These are phyloP conservation scores for Marasmarcha lunaedactyla DNA, from an alignment of 2,888 invertebrate species.

Conservation along the genomic window DNA sequence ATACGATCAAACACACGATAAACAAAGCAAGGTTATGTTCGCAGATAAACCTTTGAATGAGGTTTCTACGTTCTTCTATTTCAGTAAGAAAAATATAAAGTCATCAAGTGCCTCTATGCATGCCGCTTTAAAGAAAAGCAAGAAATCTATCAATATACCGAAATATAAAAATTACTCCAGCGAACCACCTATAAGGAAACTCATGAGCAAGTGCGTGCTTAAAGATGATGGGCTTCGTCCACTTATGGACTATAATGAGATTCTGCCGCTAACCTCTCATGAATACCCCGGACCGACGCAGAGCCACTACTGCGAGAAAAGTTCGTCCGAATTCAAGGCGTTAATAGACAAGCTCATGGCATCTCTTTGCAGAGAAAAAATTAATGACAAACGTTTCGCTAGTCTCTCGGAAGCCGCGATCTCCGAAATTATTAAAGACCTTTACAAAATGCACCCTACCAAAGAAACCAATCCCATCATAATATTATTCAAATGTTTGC, in stretches of 20 bases:
- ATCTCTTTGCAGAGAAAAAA: too few species aligned
- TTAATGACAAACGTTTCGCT: too few species aligned
- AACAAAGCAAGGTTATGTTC: too few species aligned
- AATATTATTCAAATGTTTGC: slow-evolving; percentile 35
- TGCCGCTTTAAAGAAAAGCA: slow-evolving; percentile 9
- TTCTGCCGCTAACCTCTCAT: too few species aligned
- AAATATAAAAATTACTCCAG: slow-evolving; percentile 37
- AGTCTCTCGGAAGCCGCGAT: slow-evolving; percentile 12
- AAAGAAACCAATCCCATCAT: slow-evolving; percentile 28
- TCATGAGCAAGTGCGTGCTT: slow-evolving; percentile 35
- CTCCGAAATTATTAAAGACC: slow-evolving; percentile 34
- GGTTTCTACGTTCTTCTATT: too few species aligned
- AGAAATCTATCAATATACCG: slow-evolving; percentile 47
- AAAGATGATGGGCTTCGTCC: slow-evolving; percentile 12
- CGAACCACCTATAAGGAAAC: slow-evolving; percentile 37
- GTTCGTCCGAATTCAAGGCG: slow-evolving; percentile 21
- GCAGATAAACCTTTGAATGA: too few species aligned
- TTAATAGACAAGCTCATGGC: slow-evolving; percentile 10
- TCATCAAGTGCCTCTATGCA: too few species aligned
- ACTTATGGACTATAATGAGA: too few species aligned
- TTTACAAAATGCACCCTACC: slow-evolving; percentile 23
- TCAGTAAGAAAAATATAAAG: too few species aligned
- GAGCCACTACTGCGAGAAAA: slow-evolving; percentile 13
- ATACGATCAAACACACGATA: too few species aligned
- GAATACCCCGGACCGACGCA: too few species aligned